Evolutionary conservation across 2,113 vertebrate species (phyloP), one percentile per base, ranked within the genome.

Genomic region (Addax nasomaculatus): DNA sequence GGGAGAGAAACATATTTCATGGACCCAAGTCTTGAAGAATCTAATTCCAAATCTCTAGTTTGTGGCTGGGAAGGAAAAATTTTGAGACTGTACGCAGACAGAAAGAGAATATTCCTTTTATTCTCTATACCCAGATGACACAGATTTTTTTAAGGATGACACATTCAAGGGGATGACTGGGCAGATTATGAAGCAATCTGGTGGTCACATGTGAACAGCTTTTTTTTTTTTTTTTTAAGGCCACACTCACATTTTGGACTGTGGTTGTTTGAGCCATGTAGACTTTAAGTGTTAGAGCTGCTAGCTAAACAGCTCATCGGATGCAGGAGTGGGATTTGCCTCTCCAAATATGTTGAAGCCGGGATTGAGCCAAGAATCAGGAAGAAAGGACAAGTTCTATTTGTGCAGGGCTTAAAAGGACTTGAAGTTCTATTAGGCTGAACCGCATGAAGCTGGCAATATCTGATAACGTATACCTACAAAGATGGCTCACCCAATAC

Each of bases 121-220:
- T 89, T 79, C 39, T 91, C 86, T 96, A 85, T 62, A 89, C 12
- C 30, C 91, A 97, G 90, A 95, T 93, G 95, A 97, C 90, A 97
- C 78, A 93, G 85, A 93, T 89, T 97, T 97, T 97, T 90, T 91
- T 79, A 95, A 94, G 85, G 85, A 93, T 94, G 91, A 86, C 78
- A 97, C 49, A 95, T 86, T 12, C 55, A 94, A 89, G 53, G 73
- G 58, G 67, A 95, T 97, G 95, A 97, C 94, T 70, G 47, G 81
- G 91, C 93, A 97, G 85, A 97, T 92, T 45, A 1, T 25, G 47
- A 96, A 90, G 84, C 96, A 96, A 96, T 97, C 98, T 96, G 97
- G 85, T 94, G 55, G 83, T 96, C 96, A 94, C 19, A 0, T 53
- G 70, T 12, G 25, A 93, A 45, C 25, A 62, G 85, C 39, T 70